Percentiles rank a stretch among this genome's conserved stretches.
Evolutionary conservation across 2,888 invertebrate genomes (phyloP).

Genomic region (Agriotes lineatus): DNA sequence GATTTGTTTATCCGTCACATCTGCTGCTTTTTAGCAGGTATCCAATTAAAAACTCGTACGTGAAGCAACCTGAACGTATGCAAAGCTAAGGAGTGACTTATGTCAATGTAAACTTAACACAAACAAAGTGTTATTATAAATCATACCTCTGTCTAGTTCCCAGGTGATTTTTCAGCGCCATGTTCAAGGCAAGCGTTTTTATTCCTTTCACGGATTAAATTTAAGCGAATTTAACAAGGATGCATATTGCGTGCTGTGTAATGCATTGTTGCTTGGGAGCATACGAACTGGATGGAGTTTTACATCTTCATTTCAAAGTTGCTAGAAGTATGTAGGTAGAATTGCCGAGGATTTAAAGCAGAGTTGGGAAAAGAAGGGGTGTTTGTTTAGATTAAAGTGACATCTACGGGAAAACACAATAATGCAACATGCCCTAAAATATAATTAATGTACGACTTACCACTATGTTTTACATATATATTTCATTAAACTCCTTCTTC

Average conservation of each 20-base stretch:
- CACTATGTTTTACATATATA: background rate
- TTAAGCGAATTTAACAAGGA: background rate
- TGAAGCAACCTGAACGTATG: background rate
- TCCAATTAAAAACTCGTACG: constrained; percentile 14
- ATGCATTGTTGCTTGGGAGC: constrained; percentile 1
- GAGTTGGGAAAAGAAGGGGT: constrained; percentile 57
- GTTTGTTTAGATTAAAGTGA: constrained; percentile 63
- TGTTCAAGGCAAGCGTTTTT: background rate
- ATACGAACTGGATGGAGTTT: constrained; percentile 49
- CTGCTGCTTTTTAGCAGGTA: constrained; percentile 11
- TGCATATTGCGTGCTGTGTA: constrained; percentile 2
- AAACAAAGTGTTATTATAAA: constrained; percentile 27
- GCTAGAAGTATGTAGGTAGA: constrained; percentile 57
- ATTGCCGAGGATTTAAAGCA: constrained; percentile 58
- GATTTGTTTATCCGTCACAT: constrained; percentile 7
- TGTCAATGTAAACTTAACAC: constrained; percentile 15
- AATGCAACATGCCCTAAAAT: constrained; percentile 29
- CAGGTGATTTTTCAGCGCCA: background rate
- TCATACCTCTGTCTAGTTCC: constrained; percentile 14
- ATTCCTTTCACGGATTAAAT: background rate
- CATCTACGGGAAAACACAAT: constrained; percentile 57
- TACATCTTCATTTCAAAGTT: constrained; percentile 62
- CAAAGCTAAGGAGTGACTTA: constrained; percentile 20
- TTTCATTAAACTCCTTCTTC: constrained; percentile 13
- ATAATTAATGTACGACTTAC: constrained; percentile 36